Base-by-base conservation (phyloP, 2,113 vertebrate species). In the Channa maculata region DNA sequence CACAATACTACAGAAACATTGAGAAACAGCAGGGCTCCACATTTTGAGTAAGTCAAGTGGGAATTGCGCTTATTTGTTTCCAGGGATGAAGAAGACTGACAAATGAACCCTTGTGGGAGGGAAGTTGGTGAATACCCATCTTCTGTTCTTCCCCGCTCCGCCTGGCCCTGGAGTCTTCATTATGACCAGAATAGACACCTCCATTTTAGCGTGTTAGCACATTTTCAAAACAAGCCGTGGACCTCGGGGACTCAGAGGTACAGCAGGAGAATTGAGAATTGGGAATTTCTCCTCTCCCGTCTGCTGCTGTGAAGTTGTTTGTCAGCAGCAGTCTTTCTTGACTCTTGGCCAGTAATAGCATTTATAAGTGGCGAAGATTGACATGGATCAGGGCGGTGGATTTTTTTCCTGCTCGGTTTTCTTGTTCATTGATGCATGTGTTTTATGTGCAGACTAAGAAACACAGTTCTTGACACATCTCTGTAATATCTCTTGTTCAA, bases 111-210 rank as follows among this genome's bases (percentile, higher is more conserved):
- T 87, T 87, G 2, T 10, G 75, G 79, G 81, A 90, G 83, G 52
- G 39, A 62, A 76, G 90, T 85, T 34, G 66, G 60, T 52, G 45
- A 62, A 62, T 67, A 12, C 81, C 71, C 59, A 39, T 85, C 71
- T 46, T 41, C 75, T 84, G 64, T 70, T 74, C 71, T 75, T 76
- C 68, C 60, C 75, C 15, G 43, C 79, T 80, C 85, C 55, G n/a
- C 65, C 43, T 53, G 87, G 82, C 92, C 91, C 91, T 10, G 34
- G 89, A 92, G 90, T 93, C 91, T 93, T 92, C 91, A 93, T 91
- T 90, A 92, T 87, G 83, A 88, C 86, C 86, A 91, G 90, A 92
- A 92, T 91, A 93, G 88, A 91, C 87, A 81, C 90, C 81, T 88
- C 88, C 93, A 89, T 91, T 91, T 91, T 86, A 82, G 75, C 44